Evolutionary conservation across 1,140 invertebrate genomes (phyloP).

Genomic region (Pararge aegeria): DNA sequence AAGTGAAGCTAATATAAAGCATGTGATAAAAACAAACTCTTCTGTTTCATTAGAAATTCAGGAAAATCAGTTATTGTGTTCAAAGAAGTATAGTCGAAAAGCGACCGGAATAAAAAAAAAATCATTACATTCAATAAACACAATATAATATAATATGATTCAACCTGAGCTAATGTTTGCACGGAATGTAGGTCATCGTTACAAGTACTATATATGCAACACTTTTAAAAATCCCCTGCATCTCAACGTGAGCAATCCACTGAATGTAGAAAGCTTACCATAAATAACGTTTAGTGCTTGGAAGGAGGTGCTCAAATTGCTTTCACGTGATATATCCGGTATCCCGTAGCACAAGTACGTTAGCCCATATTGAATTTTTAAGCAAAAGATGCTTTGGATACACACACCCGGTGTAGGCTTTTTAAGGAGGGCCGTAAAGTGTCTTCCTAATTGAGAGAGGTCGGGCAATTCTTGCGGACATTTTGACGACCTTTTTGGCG

Average conservation of each 20-base stretch:
- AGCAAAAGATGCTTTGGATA: slow-evolving; percentile 42
- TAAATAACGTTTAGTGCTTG: slow-evolving; percentile 72
- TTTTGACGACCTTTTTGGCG: not conserved
- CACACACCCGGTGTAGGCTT: slow-evolving; percentile 7
- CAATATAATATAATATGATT: not conserved
- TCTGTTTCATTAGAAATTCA: too few species aligned
- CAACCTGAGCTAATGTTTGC: too few species aligned
- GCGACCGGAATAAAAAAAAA: too few species aligned
- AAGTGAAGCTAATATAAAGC: too few species aligned
- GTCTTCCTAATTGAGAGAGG: slow-evolving; percentile 42
- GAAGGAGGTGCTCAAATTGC: slow-evolving; percentile 70
- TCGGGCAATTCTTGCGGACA: slow-evolving; percentile 10
- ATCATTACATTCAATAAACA: too few species aligned
- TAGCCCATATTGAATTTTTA: slow-evolving; percentile 68
- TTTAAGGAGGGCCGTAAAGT: slow-evolving; percentile 30
- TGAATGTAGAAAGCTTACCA: slow-evolving; percentile 66
- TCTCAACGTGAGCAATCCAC: slow-evolving; percentile 59
- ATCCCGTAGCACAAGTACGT: slow-evolving; percentile 53
- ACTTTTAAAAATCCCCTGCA: slow-evolving; percentile 51
- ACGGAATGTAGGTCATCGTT: not conserved
- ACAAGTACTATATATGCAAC: not conserved
- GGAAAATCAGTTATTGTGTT: too few species aligned
- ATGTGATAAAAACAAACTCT: too few species aligned
- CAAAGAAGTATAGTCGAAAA: too few species aligned
- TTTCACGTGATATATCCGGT: slow-evolving; percentile 61